Evolutionary conservation across 2,888 invertebrate species (phyloP), one percentile per base, ranked within the genome.

Genomic region (Baronia brevicornis): DNA sequence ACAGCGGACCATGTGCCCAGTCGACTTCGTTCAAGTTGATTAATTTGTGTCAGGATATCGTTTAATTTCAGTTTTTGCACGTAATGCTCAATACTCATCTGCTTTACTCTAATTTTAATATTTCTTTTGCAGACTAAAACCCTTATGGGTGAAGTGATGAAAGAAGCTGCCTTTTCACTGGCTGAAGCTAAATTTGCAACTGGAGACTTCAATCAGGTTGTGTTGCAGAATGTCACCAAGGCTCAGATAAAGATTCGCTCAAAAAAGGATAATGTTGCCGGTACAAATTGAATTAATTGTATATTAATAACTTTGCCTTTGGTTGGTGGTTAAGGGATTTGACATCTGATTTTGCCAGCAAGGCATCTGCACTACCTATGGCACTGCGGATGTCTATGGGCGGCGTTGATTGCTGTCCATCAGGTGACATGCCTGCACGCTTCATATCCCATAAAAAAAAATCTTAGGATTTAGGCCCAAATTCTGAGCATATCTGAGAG

Each of bases 181-280:
- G 98, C 98, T 0, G 98, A 99, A 79, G 98, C 98, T 3, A 99
- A 99, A 78, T 99, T 99, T 77, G 94, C 98, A 0, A 95, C 96
- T 12, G 98, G 98, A 39, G 98, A 99, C 58, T 97, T 99, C 72
- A 98, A 97, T 72, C 98, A 98, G 74, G 95, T 96, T 42, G 98
- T 99, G 10, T 84, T 99, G 29, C 98, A 99, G 73, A 98, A 98
- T 65, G 98, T 99, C 6, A 97, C 95, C 31, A 98, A 97, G 71
- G 98, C 99, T 32, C 98, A 98, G 75, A 95, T 98, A 47, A 98
- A 98, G 86, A 96, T 95, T 41, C 90, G 95, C 36, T 95, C 96
- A 40, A 97, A 96, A 85, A 98, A 96, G 77, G 99, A 99, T 73
- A 99, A 99, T 85, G 98, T 99, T 41, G 99, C 98, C 61, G 98